A percentile compares a stretch with the other conserved stretches of the same genome.
These are phyloP conservation scores for Oscheius onirici DNA, from an alignment of 2,888 invertebrate species.

Conservation along the genomic window DNA sequence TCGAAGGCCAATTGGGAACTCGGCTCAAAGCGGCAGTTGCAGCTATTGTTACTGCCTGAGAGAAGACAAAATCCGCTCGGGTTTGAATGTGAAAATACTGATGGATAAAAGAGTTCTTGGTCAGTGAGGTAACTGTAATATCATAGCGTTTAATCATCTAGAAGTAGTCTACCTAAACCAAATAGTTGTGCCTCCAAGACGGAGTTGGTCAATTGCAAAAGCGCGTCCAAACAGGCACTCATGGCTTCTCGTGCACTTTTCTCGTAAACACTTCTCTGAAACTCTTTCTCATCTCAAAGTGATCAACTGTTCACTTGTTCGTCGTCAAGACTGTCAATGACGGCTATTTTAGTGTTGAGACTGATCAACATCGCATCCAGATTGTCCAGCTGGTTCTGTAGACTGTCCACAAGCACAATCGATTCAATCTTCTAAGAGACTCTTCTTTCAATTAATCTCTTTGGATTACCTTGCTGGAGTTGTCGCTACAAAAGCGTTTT, in stretches of 20 bases:
- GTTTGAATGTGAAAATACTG: conserved; percentile 64
- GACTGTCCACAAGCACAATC: conserved; percentile 29
- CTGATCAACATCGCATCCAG: conserved; percentile 65
- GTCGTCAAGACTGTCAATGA: conserved; percentile 62
- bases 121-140: conserved; percentile 46
- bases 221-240: conserved; percentile 55
- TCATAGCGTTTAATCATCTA: too few species aligned
- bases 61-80: conserved; percentile 64
- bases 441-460: not conserved
- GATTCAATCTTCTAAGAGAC: not conserved
- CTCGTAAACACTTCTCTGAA: conserved; percentile 44
- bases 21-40: conserved; percentile 63
- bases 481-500: not conserved
- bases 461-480: not conserved
- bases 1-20: conserved; percentile 40
- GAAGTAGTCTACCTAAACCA: conserved; percentile 36
- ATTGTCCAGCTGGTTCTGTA: conserved; percentile 57
- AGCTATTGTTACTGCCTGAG: conserved; percentile 64
- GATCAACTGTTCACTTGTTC: conserved; percentile 27
- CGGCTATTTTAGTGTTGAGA: conserved; percentile 67
- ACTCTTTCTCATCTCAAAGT: not conserved
- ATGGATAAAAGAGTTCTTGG: conserved; percentile 51
- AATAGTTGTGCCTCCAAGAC: conserved; percentile 64
- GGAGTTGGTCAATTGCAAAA: conserved; percentile 56
- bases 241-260: conserved; percentile 53